Percentiles rank a stretch among this genome's conserved stretches.
Conservation (phyloP, 2,113 vertebrate species). For the Bambusicola thoracicus region DNA sequence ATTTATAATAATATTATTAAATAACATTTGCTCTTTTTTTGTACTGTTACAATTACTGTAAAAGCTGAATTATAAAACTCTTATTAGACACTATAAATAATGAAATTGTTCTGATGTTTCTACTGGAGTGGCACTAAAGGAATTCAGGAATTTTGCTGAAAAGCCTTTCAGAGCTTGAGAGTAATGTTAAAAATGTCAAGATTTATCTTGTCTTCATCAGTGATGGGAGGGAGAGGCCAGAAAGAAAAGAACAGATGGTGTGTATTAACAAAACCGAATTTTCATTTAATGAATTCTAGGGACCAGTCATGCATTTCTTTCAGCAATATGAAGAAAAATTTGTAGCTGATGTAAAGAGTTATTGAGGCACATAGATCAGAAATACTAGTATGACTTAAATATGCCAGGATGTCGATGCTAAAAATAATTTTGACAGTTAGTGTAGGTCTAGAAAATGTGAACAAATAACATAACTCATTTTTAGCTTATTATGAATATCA, state of each 20-base stretch:
- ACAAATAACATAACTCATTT: slow-evolving; percentile 22
- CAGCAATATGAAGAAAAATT: slow-evolving; percentile 10
- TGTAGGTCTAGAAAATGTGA: neutral
- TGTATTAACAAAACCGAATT: slow-evolving; percentile 15
- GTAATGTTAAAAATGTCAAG: neutral
- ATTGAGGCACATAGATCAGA: slow-evolving; percentile 28
- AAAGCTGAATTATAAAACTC: neutral
- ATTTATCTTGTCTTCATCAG: neutral
- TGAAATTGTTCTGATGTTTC: neutral
- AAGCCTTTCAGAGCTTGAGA: neutral
- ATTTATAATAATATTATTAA: neutral
- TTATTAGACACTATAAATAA: neutral
- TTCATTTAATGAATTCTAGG: neutral
- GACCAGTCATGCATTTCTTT: neutral
- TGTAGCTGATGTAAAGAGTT: neutral
- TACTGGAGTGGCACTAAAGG: neutral
- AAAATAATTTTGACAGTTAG: slow-evolving; percentile 41
- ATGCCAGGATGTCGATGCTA: neutral
- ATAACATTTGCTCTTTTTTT: neutral
- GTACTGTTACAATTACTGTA: neutral
- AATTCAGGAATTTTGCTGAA: neutral
- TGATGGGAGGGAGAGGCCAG: neutral
- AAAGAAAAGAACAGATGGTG: neutral
- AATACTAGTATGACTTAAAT: slow-evolving; percentile 17
- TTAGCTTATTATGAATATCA: neutral